These are phyloP conservation scores for Mus spretus DNA, from an alignment of 2,797 vertebrate genomes.

Conservation along the genomic window DNA sequence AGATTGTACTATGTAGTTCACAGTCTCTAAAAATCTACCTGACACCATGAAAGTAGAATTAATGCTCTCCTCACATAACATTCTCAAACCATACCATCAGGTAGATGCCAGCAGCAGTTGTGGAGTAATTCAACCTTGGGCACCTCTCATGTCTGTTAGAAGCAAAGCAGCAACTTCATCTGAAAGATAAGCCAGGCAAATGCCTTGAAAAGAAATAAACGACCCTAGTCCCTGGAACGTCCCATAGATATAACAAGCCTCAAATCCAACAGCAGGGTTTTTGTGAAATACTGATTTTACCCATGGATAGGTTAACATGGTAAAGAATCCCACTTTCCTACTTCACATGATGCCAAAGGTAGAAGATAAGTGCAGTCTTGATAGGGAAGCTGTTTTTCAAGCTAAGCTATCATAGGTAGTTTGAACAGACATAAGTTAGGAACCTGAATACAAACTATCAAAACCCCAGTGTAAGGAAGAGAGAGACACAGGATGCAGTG, in stretches of 20 bases:
- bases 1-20: background rate
- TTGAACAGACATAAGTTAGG: background rate
- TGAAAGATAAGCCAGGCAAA: background rate
- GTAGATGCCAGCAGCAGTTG: conserved; percentile 74
- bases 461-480: background rate
- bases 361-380: background rate
- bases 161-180: background rate
- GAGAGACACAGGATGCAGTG: background rate
- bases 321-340: background rate
- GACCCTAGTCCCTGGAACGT: background rate
- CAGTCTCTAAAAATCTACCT: background rate
- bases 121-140: conserved; percentile 81
- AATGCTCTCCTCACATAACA: background rate
- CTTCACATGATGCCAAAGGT: background rate
- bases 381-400: background rate
- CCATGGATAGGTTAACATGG: background rate
- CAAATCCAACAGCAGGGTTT: background rate
- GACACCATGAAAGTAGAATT: background rate
- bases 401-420: background rate
- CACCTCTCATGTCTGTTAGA: conserved; percentile 66
- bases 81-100: conserved; percentile 75
- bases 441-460: background rate
- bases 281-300: background rate
- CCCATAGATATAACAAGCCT: background rate
- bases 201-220: background rate